phyloP scores from a whole-genome alignment of 2,113 vertebrate genomes.

The Mugil cephalus region DNA sequence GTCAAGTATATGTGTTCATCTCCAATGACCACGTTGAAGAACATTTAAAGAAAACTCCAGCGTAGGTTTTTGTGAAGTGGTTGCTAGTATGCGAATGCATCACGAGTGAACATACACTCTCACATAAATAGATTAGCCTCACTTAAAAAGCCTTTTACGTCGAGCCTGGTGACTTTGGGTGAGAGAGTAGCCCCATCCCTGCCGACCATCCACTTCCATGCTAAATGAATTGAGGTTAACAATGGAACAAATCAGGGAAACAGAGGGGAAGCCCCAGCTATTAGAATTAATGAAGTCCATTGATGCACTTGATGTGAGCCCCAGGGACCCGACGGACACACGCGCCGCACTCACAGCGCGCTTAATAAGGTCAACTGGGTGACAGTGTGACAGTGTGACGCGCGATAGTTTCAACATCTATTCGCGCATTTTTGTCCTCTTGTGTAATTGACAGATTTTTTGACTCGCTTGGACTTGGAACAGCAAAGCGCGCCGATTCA shows the following conservation, averaged over 20 bases:
- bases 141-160: constrained; percentile 5
- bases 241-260: constrained; percentile 57
- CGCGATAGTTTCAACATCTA: neutral
- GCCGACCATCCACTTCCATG: constrained; percentile 19
- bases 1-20: no score
- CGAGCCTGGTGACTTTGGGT: constrained; percentile 25
- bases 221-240: constrained; percentile 62
- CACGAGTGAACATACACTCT: no score
- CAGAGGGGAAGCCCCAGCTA: constrained; percentile 48
- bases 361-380: constrained; percentile 16
- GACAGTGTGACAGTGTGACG: neutral
- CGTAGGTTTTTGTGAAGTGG: no score
- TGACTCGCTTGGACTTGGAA: neutral
- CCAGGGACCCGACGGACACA: constrained; percentile 47
- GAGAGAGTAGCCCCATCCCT: constrained; percentile 1
- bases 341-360: constrained; percentile 12
- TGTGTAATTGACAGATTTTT: neutral
- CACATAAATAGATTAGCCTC: neutral
- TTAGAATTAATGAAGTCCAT: constrained; percentile 72
- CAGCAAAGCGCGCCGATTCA: neutral
- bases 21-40: no score
- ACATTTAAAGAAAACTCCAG: no score
- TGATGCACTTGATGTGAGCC: constrained; percentile 61
- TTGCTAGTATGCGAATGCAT: no score
- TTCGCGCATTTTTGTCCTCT: neutral